Percentiles rank a stretch among this genome's conserved stretches.
Conservation (phyloP, 2,888 invertebrate genomes). For the Hedychridium roseum region DNA sequence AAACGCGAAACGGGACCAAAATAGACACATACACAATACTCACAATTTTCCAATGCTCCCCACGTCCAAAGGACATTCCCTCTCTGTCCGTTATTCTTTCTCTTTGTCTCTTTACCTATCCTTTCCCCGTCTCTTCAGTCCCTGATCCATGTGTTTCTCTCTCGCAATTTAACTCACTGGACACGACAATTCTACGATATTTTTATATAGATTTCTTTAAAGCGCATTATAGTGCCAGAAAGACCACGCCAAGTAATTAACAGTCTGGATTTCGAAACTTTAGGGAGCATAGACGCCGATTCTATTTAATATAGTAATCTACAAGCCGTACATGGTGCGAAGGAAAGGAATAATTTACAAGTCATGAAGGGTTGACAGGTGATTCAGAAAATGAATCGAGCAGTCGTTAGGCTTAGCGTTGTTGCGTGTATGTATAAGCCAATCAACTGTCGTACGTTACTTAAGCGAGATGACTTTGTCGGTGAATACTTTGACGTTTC, state of each 20-base stretch:
- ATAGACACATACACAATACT: slow-evolving; percentile 50
- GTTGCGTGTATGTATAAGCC: slow-evolving; percentile 1
- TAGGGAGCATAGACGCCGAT: slow-evolving; percentile 38
- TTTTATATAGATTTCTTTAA: slow-evolving; percentile 62
- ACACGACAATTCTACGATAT: slow-evolving; percentile 57
- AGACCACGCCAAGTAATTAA: slow-evolving; percentile 47
- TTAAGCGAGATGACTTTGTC: no score
- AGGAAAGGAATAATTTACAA: slow-evolving; percentile 1
- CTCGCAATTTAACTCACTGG: slow-evolving; percentile 53
- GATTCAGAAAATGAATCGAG: neutral
- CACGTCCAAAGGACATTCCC: slow-evolving; percentile 29
- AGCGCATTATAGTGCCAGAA: slow-evolving; percentile 60
- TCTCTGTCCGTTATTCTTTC: no score
- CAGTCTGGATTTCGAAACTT: slow-evolving; percentile 37
- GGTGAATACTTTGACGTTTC: no score
- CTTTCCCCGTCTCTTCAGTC: slow-evolving; percentile 21
- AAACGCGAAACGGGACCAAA: slow-evolving; percentile 60
- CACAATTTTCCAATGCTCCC: slow-evolving; percentile 37
- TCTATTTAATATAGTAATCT: slow-evolving; percentile 38
- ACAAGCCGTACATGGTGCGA: slow-evolving; percentile 4
- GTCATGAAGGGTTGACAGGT: neutral
- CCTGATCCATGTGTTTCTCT: no score
- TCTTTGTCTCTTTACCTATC: slow-evolving; percentile 18
- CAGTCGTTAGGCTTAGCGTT: neutral
- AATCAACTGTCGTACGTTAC: no score